Evolutionary conservation across 2,113 vertebrate species (phyloP).

Genomic region (Girardinichthys multiradiatus): DNA sequence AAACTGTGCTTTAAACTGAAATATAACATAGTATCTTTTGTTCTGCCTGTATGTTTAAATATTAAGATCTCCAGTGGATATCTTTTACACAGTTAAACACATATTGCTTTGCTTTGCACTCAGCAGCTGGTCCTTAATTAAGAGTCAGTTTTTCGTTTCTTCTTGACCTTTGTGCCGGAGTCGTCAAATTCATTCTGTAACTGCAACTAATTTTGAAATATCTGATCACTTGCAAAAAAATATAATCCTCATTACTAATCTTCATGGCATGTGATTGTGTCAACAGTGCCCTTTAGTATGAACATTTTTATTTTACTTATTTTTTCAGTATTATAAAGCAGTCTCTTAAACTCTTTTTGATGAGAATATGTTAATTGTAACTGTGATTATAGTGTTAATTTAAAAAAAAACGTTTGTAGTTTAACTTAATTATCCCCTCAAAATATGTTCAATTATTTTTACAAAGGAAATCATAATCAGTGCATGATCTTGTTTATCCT

Average conservation of each 20-base stretch:
- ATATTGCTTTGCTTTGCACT: neutral
- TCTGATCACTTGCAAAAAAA: neutral
- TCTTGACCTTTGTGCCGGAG: neutral
- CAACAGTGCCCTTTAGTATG: neutral
- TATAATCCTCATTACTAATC: neutral
- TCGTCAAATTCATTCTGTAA: neutral
- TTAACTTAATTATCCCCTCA: neutral
- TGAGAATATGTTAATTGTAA: neutral
- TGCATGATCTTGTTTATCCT: neutral
- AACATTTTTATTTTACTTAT: neutral
- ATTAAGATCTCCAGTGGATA: neutral
- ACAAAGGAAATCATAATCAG: neutral
- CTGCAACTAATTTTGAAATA: neutral
- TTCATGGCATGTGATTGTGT: neutral
- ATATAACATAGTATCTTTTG: neutral
- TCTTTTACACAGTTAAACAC: neutral
- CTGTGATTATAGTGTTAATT: neutral
- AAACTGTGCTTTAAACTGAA: no score
- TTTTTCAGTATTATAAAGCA: neutral
- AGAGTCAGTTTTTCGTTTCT: neutral
- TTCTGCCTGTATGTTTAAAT: neutral
- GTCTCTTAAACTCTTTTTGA: neutral
- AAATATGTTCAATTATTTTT: neutral
- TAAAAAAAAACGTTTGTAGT: neutral
- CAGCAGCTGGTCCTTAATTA: neutral